Evolutionary conservation across 2,113 vertebrate species (phyloP), one percentile per base, ranked within the genome.

Genomic region (Prionailurus viverrinus): DNA sequence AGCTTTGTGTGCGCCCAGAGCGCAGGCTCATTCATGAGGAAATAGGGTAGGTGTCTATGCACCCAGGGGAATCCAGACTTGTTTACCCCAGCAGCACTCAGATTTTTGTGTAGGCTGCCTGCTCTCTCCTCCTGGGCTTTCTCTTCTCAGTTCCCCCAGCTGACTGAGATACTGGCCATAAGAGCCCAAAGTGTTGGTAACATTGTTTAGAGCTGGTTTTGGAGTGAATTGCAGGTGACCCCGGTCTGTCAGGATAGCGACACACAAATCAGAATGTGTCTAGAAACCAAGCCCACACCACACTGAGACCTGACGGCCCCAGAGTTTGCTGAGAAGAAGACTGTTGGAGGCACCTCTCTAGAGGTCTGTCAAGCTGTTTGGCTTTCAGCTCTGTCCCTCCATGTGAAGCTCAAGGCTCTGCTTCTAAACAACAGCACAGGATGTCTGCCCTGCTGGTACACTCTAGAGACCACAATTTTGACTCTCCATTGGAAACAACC

Each of bases 101-200:
- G 92, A 97, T 95, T 92, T 92, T 89, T 94, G 95, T 96, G 92
- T 84, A 39, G 95, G 97, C 53, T 65, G 61, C 61, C 82, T 23
- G 25, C 68, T 19, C 14, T 45, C 82, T 85, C 81, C 85, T 90
- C n/a, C 66, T 10, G 10, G 13, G 9, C 39, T 27, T 91, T 74
- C 48, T 85, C 10, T 18, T 82, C 87, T 78, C 79, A 27, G 45
- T 55, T 21, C 53, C 19, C 58, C 14, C 12, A 6, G 18, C 88
- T 89, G 61, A 55, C 58, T 2, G 1, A 39, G 39, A 31, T 2
- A 7, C 53, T 31, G n/a, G 79, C 68, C 48, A 71, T 45, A 80
- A 71, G 85, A 74, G 21, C 51, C 48, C 45, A 4, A 9, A 73
- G 29, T 58, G 29, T n/a, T 80, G 21, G n/a, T 45, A 39, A 7